These are phyloP conservation scores for Buteo buteo DNA, from an alignment of 2,113 vertebrate species.

Conservation along the genomic window DNA sequence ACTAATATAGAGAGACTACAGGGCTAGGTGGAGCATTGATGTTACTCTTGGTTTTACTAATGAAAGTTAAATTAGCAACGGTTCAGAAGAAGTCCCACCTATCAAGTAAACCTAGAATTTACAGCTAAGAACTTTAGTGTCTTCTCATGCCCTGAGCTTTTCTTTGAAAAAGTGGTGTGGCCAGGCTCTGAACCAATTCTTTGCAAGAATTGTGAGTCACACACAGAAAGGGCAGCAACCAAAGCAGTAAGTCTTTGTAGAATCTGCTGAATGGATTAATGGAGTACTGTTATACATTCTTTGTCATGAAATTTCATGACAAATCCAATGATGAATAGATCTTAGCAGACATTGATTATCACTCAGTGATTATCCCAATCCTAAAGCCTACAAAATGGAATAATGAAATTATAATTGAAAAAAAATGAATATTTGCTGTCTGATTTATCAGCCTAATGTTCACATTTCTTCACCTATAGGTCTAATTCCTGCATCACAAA, in stretches of 20 bases:
- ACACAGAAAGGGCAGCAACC: not conserved
- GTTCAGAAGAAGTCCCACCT: not conserved
- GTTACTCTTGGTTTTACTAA: not conserved
- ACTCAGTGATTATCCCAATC: not conserved
- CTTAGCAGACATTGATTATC: not conserved
- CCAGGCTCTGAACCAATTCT: not conserved
- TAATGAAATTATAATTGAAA: not conserved
- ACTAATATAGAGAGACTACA: not conserved
- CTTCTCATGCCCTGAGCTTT: not conserved
- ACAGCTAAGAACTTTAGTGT: not conserved
- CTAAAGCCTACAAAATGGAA: not conserved
- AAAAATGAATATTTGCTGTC: not conserved
- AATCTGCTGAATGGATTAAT: not conserved
- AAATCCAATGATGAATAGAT: not conserved
- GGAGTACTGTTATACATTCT: not conserved
- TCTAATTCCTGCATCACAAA: not conserved
- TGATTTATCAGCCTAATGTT: not conserved
- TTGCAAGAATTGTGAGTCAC: not conserved
- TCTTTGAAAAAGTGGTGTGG: not conserved
- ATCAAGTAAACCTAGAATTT: not conserved
- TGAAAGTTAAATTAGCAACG: not conserved
- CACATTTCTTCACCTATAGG: not conserved
- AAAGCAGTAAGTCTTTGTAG: not conserved
- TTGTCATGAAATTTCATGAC: not conserved
- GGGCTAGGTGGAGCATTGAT: not conserved